Percentiles rank a stretch among this genome's conserved stretches.
These are phyloP conservation scores for Amphipoea lucens DNA, from an alignment of 2,888 invertebrate genomes.

Conservation along the genomic window DNA sequence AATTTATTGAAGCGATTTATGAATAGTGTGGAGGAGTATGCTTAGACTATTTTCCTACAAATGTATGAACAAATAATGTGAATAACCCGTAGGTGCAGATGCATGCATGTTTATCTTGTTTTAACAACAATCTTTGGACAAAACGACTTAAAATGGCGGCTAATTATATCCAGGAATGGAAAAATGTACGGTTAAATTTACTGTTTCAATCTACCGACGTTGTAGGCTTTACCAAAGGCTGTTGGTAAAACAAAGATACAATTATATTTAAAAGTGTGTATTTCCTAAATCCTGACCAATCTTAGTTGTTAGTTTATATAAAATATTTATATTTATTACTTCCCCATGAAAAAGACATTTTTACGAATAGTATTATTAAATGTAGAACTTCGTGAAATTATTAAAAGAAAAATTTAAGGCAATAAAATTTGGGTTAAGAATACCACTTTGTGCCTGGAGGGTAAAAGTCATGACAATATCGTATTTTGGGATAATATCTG, in stretches of 20 bases:
- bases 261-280: constrained; percentile 82
- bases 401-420: constrained; percentile 76
- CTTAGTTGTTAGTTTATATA: constrained; percentile 85
- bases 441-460: constrained; percentile 87
- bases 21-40: constrained; percentile 54
- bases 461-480: constrained; percentile 85
- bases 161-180: neutral
- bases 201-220: neutral
- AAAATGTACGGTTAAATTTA: neutral
- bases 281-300: constrained; percentile 89
- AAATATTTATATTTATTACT: constrained; percentile 88
- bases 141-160: constrained; percentile 1
- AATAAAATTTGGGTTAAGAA: constrained; percentile 87
- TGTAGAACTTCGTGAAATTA: constrained; percentile 87
- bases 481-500: constrained; percentile 75
- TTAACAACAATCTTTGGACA: constrained; percentile 54
- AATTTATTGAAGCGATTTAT: constrained; percentile 70
- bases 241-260: constrained; percentile 67
- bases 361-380: constrained; percentile 90
- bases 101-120: constrained; percentile 56
- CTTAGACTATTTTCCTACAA: constrained; percentile 71
- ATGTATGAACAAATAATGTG: constrained; percentile 69
- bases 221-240: constrained; percentile 46
- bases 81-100: constrained; percentile 67
- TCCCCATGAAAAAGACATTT: constrained; percentile 89